Evolutionary conservation across 2,113 vertebrate species (phyloP).

Genomic region (Noctilio leporinus): DNA sequence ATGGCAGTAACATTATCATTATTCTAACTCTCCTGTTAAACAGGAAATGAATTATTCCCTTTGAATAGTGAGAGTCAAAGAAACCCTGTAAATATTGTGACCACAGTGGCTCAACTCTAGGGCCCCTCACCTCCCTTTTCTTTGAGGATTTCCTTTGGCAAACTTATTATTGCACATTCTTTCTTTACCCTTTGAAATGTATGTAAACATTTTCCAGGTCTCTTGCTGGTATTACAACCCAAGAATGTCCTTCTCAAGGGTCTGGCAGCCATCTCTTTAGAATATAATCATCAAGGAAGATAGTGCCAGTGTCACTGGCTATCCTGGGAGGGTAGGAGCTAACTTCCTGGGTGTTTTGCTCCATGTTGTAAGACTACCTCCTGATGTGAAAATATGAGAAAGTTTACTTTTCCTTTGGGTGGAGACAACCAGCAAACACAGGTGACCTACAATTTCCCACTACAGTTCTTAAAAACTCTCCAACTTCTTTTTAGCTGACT

Average conservation of each 20-base stretch:
- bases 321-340: not conserved
- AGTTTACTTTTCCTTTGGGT: not conserved
- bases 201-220: not conserved
- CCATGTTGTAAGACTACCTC: not conserved
- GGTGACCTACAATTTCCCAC: not conserved
- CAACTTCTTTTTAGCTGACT: not conserved
- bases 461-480: not conserved
- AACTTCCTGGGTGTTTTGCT: not conserved
- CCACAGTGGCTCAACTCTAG: not conserved
- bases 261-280: not conserved
- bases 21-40: slow-evolving; percentile 39
- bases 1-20: not conserved
- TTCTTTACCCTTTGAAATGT: not conserved
- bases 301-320: not conserved
- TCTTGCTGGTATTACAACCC: not conserved
- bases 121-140: not conserved
- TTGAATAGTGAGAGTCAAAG: slow-evolving; percentile 18
- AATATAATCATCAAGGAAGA: not conserved
- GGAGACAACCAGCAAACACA: not conserved
- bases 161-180: not conserved
- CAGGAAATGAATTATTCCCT: slow-evolving; percentile 27
- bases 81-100: slow-evolving; percentile 19
- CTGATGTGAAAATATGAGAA: not conserved
- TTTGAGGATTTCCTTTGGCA: not conserved
- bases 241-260: not conserved